Percentiles rank a stretch among this genome's conserved stretches.
phyloP scores from a whole-genome alignment of 2,888 invertebrate species.

The Calephelis perditalis region DNA sequence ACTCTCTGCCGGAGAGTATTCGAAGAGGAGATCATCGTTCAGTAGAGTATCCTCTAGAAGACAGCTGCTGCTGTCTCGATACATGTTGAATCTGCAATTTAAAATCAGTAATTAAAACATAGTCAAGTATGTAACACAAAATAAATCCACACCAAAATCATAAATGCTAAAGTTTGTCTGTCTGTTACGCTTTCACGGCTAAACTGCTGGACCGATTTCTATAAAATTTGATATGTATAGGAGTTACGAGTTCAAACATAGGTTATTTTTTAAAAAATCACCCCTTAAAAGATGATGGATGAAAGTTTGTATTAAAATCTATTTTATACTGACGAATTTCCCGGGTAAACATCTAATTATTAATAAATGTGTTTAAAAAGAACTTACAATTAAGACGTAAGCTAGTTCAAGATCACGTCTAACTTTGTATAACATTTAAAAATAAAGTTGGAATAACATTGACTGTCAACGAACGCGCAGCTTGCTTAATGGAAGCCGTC shows the following conservation, averaged over 20 bases:
- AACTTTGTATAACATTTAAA: conserved; percentile 2
- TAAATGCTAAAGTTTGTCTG: too few species aligned
- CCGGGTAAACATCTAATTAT: background rate
- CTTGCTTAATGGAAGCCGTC: conserved; percentile 45
- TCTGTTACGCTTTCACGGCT: too few species aligned
- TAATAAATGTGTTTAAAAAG: conserved; percentile 15
- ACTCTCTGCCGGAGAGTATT: conserved; percentile 65
- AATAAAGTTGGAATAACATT: background rate
- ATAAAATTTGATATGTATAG: too few species aligned
- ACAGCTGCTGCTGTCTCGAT: conserved; percentile 49
- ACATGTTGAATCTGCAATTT: conserved; percentile 54
- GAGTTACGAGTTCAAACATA: too few species aligned
- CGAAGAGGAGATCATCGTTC: conserved; percentile 60
- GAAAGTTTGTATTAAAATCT: too few species aligned
- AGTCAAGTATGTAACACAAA: too few species aligned
- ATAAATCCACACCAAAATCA: too few species aligned
- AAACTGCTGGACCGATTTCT: too few species aligned
- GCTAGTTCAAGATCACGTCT: conserved; percentile 7
- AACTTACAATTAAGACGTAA: conserved; percentile 26
- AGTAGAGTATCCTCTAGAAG: conserved; percentile 56
- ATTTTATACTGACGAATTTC: too few species aligned
- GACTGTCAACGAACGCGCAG: background rate
- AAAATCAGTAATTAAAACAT: too few species aligned
- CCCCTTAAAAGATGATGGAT: too few species aligned
- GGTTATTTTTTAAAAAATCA: too few species aligned